These are phyloP conservation scores for Thelaira solivaga DNA, from an alignment of 2,888 invertebrate species.

Conservation along the genomic window DNA sequence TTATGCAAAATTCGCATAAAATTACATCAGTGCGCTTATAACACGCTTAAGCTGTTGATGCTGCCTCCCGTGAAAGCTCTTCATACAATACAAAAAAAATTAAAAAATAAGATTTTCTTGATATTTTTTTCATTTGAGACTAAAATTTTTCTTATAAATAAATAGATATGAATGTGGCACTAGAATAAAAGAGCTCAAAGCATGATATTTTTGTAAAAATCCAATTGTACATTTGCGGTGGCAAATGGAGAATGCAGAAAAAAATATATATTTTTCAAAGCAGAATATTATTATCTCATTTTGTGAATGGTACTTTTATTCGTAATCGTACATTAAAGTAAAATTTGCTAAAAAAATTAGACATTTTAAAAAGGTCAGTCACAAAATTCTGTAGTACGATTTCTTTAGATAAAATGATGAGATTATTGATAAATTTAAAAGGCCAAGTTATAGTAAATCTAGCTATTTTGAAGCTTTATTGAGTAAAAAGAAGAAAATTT, in stretches of 20 bases:
- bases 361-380: too few species aligned
- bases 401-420: too few species aligned
- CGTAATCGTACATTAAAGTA: too few species aligned
- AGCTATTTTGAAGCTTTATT: too few species aligned
- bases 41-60: conserved; percentile 32
- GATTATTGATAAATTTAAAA: too few species aligned
- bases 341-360: too few species aligned
- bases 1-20: conserved; percentile 53
- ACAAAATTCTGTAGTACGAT: too few species aligned
- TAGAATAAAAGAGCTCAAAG: background rate
- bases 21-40: conserved; percentile 49
- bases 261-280: background rate
- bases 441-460: too few species aligned
- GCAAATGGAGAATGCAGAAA: too few species aligned
- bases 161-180: background rate
- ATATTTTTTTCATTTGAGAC: background rate
- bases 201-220: background rate
- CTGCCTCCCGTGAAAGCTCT: conserved; percentile 3
- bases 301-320: too few species aligned
- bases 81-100: too few species aligned
- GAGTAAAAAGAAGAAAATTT: too few species aligned
- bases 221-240: background rate
- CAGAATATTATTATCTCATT: background rate
- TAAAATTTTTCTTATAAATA: background rate
- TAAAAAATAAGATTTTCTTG: conserved; percentile 4